phyloP scores from a whole-genome alignment of 2,888 invertebrate species.

The Reticulitermes lucifugus region DNA sequence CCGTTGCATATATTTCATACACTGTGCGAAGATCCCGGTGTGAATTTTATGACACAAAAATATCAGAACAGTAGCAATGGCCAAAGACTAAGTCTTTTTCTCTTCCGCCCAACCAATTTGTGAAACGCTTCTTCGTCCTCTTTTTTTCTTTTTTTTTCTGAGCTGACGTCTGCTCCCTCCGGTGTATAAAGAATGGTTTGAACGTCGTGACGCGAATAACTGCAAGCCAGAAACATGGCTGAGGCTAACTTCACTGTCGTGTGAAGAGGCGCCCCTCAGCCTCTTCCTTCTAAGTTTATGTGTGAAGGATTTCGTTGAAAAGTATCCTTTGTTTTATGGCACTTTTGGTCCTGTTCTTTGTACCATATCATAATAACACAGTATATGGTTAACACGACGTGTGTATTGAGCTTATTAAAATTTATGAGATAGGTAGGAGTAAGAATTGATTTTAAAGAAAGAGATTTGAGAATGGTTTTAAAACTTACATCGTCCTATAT shows the following conservation, averaged over 20 bases:
- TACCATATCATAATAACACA: background rate
- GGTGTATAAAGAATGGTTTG: conserved; percentile 65
- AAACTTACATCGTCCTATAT: background rate
- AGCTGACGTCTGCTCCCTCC: conserved; percentile 59
- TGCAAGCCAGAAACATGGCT: background rate
- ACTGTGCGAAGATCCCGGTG: background rate
- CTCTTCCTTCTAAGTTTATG: conserved; percentile 28
- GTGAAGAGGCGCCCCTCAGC: conserved; percentile 4
- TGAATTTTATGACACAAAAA: background rate
- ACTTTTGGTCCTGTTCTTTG: background rate
- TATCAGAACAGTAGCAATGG: conserved; percentile 16
- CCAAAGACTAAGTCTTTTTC: conserved; percentile 9
- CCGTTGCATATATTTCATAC: background rate
- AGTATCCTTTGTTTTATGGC: background rate
- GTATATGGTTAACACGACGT: background rate
- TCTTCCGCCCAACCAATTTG: conserved; percentile 59
- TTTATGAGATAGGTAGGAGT: background rate
- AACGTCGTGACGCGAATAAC: conserved; percentile 63
- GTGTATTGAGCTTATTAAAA: background rate
- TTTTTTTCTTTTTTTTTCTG: conserved; percentile 5
- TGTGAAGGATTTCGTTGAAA: conserved; percentile 5
- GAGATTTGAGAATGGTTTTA: background rate
- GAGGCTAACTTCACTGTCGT: background rate
- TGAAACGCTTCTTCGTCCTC: conserved; percentile 48
- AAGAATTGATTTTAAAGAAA: conserved; percentile 6